Conservation (phyloP, 2,797 vertebrate species). For the Apogon hyalosoma region DNA sequence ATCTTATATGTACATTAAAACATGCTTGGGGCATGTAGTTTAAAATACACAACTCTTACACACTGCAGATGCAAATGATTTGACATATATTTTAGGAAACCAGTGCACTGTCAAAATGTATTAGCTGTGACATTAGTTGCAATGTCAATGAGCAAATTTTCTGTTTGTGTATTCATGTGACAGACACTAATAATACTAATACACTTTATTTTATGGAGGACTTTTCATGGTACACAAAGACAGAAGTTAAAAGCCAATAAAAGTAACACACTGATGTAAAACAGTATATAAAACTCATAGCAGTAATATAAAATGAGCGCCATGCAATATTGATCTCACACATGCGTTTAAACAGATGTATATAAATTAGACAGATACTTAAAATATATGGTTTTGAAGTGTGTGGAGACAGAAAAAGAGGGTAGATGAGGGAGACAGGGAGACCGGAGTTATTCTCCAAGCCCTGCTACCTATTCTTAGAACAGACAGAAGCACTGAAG, state of each 20-base stretch:
- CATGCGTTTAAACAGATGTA: neutral
- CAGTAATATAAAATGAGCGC: too few species aligned
- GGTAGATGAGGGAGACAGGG: slow-evolving; percentile 31
- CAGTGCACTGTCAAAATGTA: slow-evolving; percentile 22
- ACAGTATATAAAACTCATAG: too few species aligned
- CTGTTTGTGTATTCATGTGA: slow-evolving; percentile 3
- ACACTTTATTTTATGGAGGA: too few species aligned
- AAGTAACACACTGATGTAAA: too few species aligned
- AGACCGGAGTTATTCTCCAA: slow-evolving; percentile 63
- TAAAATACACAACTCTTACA: slow-evolving; percentile 30
- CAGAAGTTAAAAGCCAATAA: too few species aligned
- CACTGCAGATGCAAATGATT: slow-evolving; percentile 29
- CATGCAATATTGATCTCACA: too few species aligned
- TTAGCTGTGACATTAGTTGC: neutral
- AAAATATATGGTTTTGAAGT: slow-evolving; percentile 23
- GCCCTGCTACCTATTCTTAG: slow-evolving; percentile 78
- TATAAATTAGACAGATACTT: slow-evolving; percentile 6
- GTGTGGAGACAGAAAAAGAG: slow-evolving; percentile 17
- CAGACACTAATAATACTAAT: too few species aligned
- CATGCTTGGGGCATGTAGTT: slow-evolving; percentile 17
- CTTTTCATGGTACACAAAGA: too few species aligned
- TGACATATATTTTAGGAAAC: slow-evolving; percentile 17
- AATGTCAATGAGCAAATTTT: neutral
- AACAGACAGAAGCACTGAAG: slow-evolving; percentile 69
- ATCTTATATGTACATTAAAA: slow-evolving; percentile 9